phyloP scores from a whole-genome alignment of 2,797 vertebrate genomes.

The Tokudaia tokunoshimensis region DNA sequence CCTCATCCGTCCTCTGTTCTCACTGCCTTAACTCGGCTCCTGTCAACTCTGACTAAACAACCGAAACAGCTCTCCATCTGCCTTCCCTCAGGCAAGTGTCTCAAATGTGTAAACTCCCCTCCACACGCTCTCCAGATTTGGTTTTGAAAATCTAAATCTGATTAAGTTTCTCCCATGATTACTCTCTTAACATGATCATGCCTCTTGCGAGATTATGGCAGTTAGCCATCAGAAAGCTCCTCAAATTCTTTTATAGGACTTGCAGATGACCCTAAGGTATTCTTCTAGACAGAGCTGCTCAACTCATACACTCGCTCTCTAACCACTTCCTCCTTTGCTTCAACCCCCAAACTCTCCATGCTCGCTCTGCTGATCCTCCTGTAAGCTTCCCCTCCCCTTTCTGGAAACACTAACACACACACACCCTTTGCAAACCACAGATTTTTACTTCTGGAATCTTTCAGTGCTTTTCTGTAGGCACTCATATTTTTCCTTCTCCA shows the following conservation, averaged over 20 bases:
- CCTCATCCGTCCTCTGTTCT: not conserved
- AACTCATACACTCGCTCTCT: not conserved
- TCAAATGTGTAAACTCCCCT: not conserved
- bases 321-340: not conserved
- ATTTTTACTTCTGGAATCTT: not conserved
- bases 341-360: too few relatives aligned
- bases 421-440: not conserved
- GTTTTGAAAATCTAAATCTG: conserved; percentile 11
- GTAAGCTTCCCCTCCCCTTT: not conserved
- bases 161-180: not conserved
- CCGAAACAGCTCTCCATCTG: not conserved
- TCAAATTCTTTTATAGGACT: not conserved
- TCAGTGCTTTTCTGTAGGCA: not conserved
- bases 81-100: not conserved
- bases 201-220: not conserved
- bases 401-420: not conserved
- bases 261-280: not conserved
- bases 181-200: not conserved
- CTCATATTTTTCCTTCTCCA: not conserved
- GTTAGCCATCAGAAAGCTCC: not conserved
- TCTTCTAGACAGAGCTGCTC: rapidly evolving
- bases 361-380: not conserved
- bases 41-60: not conserved
- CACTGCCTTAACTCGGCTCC: conserved; percentile 12
- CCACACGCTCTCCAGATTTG: not conserved